Evolutionary conservation across 2,888 invertebrate genomes (phyloP).

Genomic region (Caenorhabditis becei): DNA sequence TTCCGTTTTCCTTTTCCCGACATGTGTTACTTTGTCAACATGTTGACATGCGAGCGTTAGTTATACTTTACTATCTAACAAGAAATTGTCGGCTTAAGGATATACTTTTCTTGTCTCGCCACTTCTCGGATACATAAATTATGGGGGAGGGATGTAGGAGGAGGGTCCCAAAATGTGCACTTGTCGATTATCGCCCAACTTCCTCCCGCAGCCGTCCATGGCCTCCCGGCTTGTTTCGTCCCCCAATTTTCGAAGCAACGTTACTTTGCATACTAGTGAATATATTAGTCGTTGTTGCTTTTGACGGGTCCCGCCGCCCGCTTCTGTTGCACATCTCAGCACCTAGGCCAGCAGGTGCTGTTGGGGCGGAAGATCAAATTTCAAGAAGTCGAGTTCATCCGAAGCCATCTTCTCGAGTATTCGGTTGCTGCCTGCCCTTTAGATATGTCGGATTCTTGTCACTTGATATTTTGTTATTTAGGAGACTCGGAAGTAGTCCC

Average conservation of each 20-base stretch:
- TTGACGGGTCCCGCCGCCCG: constrained; percentile 26
- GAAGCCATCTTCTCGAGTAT: constrained; percentile 52
- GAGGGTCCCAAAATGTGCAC: constrained; percentile 38
- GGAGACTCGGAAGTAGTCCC: constrained; percentile 39
- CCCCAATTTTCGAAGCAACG: constrained; percentile 53
- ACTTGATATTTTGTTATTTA: constrained; percentile 58
- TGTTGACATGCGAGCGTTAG: background rate
- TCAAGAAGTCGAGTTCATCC: constrained; percentile 47
- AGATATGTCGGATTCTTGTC: constrained; percentile 55
- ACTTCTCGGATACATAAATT: constrained; percentile 50
- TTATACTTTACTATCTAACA: constrained; percentile 16
- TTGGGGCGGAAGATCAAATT: constrained; percentile 38
- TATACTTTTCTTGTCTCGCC: constrained; percentile 13
- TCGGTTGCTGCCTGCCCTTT: constrained; percentile 52
- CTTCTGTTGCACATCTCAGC: constrained; percentile 28
- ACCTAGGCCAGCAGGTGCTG: constrained; percentile 43
- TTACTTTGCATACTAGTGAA: constrained; percentile 57
- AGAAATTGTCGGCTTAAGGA: constrained; percentile 4
- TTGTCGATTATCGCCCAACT: constrained; percentile 44
- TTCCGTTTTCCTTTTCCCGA: constrained; percentile 11
- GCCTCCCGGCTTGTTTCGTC: constrained; percentile 13
- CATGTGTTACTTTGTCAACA: constrained; percentile 10
- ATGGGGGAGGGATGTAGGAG: constrained; percentile 24
- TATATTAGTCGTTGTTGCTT: constrained; percentile 54
- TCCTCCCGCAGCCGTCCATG: constrained; percentile 6